Evolutionary conservation across 2,113 vertebrate genomes (phyloP).

Genomic region (Solenodon paradoxus): DNA sequence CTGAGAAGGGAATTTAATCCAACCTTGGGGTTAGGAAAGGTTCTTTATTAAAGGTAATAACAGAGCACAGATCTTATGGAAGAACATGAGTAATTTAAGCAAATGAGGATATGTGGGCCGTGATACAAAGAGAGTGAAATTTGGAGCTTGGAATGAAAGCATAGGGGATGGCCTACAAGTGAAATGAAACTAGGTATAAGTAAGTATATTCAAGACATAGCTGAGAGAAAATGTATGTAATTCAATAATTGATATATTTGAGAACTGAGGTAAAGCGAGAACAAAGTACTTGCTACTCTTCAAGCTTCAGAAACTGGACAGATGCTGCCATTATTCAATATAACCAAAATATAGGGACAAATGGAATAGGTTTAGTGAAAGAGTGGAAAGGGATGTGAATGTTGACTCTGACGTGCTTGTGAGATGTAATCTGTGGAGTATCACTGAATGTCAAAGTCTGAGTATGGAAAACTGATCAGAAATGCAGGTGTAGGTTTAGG

Average conservation of each 20-base stretch:
- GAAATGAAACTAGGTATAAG: neutral
- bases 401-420: neutral
- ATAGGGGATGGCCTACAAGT: neutral
- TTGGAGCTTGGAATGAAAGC: neutral
- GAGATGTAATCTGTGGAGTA: neutral
- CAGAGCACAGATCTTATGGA: neutral
- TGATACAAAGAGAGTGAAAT: neutral
- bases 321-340: neutral
- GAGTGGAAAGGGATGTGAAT: fast-evolving
- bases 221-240: neutral
- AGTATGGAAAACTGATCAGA: neutral
- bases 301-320: neutral
- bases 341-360: neutral
- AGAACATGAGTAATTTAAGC: neutral
- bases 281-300: neutral
- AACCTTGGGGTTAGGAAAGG: neutral
- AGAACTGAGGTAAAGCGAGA: neutral
- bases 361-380: neutral
- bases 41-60: neutral
- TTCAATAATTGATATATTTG: neutral
- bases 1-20: neutral
- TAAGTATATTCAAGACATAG: neutral
- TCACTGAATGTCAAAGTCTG: neutral
- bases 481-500: neutral
- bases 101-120: neutral